Percentiles rank a stretch among this genome's conserved stretches.
These are phyloP conservation scores for Falco cherrug DNA, from an alignment of 2,797 vertebrate genomes.

Conservation along the genomic window DNA sequence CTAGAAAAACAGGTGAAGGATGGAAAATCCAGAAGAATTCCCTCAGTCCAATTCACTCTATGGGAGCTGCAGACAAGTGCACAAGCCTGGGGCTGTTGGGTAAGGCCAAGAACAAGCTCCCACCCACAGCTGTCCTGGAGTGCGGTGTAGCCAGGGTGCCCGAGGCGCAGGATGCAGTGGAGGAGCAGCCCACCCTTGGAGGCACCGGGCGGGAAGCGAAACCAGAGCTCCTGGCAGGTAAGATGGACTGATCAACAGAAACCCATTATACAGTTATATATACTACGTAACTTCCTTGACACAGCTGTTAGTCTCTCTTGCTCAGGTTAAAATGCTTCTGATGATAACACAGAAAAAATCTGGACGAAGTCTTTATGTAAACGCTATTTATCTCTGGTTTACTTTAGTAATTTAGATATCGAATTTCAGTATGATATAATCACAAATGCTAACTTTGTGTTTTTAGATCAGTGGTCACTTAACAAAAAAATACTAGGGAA, in stretches of 20 bases:
- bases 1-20: background rate
- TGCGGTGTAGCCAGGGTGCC: background rate
- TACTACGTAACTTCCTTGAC: background rate
- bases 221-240: constrained; percentile 28
- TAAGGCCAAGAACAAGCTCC: background rate
- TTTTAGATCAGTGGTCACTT: background rate
- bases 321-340: background rate
- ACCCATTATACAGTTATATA: fast-evolving
- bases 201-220: background rate
- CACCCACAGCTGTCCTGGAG: background rate
- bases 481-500: background rate
- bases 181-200: background rate
- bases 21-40: background rate
- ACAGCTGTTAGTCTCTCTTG: background rate
- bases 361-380: background rate
- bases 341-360: background rate
- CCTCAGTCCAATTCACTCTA: fast-evolving
- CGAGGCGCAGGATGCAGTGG: background rate
- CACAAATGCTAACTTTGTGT: background rate
- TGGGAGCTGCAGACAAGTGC: fast-evolving
- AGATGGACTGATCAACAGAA: background rate
- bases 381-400: background rate
- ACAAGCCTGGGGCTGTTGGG: background rate
- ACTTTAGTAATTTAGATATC: background rate
- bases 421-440: background rate